Base-by-base conservation (phyloP, 2,797 vertebrate genomes). In the Lagorchestes hirsutus region DNA sequence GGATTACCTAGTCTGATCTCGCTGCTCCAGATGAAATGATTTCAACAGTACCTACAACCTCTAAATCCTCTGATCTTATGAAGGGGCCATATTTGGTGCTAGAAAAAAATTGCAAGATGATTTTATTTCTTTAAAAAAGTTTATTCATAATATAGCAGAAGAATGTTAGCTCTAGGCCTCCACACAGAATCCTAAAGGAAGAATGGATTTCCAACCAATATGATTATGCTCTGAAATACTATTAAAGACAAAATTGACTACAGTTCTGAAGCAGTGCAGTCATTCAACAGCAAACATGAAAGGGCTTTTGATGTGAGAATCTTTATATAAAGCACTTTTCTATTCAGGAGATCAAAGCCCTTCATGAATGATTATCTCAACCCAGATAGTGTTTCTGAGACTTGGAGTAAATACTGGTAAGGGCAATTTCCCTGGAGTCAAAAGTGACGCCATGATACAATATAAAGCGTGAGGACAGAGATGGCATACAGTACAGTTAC, bases 361-460 rank as follows among this genome's bases (percentile, higher is more conserved):
- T 94, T 94, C 54, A 90, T 92, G 74, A 96, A 93, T 94, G 31
- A 96, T 94, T 62, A n/a, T 96, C 95, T 93, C 93, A 92, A 87
- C 14, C 54, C 6, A 95, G 52, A 95, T 55, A 93, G 31, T n/a
- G 91, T 90, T 34, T 97, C 40, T 74, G 10, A 6, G 82, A 11
- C 9, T 91, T 34, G n/a, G 95, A 95, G 67, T 82, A 91, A 40
- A 28, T 40, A 50, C 92, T 95, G 27, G 54, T 40, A 93, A 46
- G 62, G 87, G 58, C 50, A 92, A 91, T 90, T 91, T 87, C n/a
- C 4, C 31, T 55, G 54, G 1, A 46, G 8, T 4, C 87, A 28
- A 93, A 93, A 4, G 54, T 52, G 1, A 9, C n/a, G 58, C 95
- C 62, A 59, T 16, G 1, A 6, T 52, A 91, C 95, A 92, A 55